These are phyloP conservation scores for Symphodus melops DNA, from an alignment of 2,113 vertebrate species.

Conservation along the genomic window DNA sequence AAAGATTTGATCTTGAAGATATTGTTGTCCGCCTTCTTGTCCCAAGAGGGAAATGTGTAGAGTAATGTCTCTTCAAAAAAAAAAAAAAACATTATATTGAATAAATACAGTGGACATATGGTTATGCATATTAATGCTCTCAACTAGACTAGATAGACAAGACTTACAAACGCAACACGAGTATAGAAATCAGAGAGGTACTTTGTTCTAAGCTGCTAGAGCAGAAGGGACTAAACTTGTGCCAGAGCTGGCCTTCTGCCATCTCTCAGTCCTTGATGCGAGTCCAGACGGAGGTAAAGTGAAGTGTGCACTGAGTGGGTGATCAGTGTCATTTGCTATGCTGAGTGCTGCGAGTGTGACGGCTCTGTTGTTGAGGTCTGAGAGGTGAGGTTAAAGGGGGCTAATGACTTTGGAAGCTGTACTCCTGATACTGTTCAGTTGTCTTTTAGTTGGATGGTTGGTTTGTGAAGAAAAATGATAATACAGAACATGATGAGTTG, in stretches of 20 bases:
- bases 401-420: not conserved
- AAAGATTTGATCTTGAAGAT: not conserved
- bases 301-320: constrained; percentile 1
- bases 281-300: not conserved
- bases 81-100: too few relatives aligned
- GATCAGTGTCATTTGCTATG: not conserved
- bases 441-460: not conserved
- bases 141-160: too few relatives aligned
- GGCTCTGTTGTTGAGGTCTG: not conserved
- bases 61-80: too few relatives aligned
- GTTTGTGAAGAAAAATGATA: not conserved
- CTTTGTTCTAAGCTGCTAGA: not conserved
- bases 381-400: not conserved
- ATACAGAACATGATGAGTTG: not conserved
- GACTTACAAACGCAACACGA: not conserved
- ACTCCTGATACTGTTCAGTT: not conserved
- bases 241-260: not conserved
- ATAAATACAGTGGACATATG: not conserved
- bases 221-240: not conserved
- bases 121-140: too few relatives aligned
- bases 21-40: not conserved
- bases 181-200: too few relatives aligned
- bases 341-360: not conserved
- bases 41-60: not conserved
- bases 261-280: not conserved